Evolutionary conservation across 2,797 vertebrate genomes (phyloP).

Genomic region (Cynodonichthys magdalenae): DNA sequence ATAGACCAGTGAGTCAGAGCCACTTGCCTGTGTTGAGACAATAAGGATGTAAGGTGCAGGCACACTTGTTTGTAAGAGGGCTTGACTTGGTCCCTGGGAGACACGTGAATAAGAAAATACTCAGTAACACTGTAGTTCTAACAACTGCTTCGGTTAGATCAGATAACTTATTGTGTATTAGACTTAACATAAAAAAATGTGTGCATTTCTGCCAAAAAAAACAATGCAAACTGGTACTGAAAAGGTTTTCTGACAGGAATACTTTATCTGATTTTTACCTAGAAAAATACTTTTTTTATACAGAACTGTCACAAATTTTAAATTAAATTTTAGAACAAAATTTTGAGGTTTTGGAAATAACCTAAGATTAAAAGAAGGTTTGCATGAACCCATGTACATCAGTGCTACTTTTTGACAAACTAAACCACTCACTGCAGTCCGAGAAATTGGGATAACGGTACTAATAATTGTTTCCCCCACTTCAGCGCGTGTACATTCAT

Average conservation of each 20-base stretch:
- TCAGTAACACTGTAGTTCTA: constrained; percentile 15
- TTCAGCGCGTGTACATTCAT: constrained; percentile 39
- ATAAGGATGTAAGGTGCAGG: constrained; percentile 40
- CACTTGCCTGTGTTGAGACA: constrained; percentile 47
- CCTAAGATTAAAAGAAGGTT: constrained; percentile 5
- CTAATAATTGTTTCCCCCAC: constrained; percentile 38
- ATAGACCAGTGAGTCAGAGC: constrained; percentile 62
- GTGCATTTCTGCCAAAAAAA: background rate
- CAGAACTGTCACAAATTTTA: no score
- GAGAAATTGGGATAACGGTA: constrained; percentile 39
- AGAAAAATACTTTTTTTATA: no score
- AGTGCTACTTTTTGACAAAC: constrained; percentile 34
- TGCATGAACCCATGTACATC: no score
- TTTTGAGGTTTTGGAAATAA: constrained; percentile 17
- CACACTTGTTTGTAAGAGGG: constrained; percentile 50
- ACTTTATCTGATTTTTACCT: no score
- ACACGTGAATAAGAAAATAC: constrained; percentile 31
- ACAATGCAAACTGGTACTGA: background rate
- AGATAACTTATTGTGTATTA: constrained; percentile 8
- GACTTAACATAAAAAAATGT: constrained; percentile 18
- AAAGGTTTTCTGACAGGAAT: background rate
- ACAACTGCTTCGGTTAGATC: constrained; percentile 9
- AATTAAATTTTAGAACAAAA: no score
- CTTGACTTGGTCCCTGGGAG: constrained; percentile 41
- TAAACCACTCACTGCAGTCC: constrained; percentile 47